Evolutionary conservation across 2,888 invertebrate genomes (phyloP).

Genomic region (Acanthoscelides obtectus): DNA sequence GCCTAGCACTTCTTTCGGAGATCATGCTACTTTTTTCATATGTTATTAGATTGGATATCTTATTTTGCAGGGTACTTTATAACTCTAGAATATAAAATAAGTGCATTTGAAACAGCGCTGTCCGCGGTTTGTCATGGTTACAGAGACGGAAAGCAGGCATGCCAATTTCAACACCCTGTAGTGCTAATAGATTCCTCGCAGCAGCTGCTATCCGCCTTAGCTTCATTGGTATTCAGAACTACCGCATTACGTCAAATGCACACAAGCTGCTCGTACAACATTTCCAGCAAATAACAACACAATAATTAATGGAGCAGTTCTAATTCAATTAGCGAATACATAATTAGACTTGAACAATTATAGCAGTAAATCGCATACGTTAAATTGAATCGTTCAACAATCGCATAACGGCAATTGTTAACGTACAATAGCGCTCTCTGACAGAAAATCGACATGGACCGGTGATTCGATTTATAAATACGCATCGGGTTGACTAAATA

Average conservation of each 20-base stretch:
- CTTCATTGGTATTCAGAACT: not conserved
- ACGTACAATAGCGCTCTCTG: not conserved
- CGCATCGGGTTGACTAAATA: not conserved
- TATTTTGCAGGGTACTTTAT: no score
- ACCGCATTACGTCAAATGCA: not conserved
- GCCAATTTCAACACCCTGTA: no score
- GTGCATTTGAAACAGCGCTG: no score
- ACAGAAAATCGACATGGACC: not conserved
- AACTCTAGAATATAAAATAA: no score
- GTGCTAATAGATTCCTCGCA: no score
- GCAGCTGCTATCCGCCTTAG: no score
- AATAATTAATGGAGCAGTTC: not conserved
- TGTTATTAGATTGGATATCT: no score
- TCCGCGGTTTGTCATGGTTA: no score
- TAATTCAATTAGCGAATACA: not conserved
- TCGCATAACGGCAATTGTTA: not conserved
- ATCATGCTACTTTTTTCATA: no score
- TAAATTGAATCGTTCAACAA: not conserved
- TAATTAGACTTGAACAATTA: not conserved
- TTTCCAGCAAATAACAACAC: not conserved
- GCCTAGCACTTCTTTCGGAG: no score
- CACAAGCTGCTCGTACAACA: not conserved
- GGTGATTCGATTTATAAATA: not conserved
- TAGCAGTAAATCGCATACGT: not conserved
- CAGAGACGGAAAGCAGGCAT: no score